Evolutionary conservation across 2,888 invertebrate genomes (phyloP), one percentile per base, ranked within the genome.

Genomic region (Willowsia nigromaculata): DNA sequence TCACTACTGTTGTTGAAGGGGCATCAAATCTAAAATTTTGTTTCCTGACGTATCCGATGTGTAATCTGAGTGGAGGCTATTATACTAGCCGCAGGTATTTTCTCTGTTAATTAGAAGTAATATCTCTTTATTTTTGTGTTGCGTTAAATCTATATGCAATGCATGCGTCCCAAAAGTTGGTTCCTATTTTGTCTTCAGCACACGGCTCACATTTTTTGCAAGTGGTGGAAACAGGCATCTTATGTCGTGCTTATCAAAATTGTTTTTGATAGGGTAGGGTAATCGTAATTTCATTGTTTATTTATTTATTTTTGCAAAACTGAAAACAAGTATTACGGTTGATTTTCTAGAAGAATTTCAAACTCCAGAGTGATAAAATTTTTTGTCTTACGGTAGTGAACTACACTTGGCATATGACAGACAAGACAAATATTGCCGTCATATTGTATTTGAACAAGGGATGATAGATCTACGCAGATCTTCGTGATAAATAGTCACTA

Each of bases 91-190:
- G 85, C 62, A 65, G 85, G 76, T 62, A 30, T 37, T 62, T 78
- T 78, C 47, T 27, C 47, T 40, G 30, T 85, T 85, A 85, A 85
- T 85, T 85, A 85, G 85, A 85, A 85, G 78, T 85, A 85, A 85
- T 85, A 76, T 78, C 85, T 85, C 74, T 74, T 85, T 85, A 18
- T 71, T 62, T 43, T 59, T 22, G 65, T 71, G 25, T 71, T 68
- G 5, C 18, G 30, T 40, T 18, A 81, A 33, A 6, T 81, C 18
- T 43, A 30, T 81, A 15, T 25, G 40, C 37, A 37, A 68, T 37
- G 18, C 37, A 13, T 7, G 78, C 78, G 56, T 71, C 71, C 43
- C 18, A 22, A 65, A 33, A 30, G 9, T 0, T 68, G 6, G 47
- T 6, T 13, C 15, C 43, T 27, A 6, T 71, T 18, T 47, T 22